Base-by-base conservation (phyloP, 2,113 vertebrate species). In the Zosterops hypoxanthus region DNA sequence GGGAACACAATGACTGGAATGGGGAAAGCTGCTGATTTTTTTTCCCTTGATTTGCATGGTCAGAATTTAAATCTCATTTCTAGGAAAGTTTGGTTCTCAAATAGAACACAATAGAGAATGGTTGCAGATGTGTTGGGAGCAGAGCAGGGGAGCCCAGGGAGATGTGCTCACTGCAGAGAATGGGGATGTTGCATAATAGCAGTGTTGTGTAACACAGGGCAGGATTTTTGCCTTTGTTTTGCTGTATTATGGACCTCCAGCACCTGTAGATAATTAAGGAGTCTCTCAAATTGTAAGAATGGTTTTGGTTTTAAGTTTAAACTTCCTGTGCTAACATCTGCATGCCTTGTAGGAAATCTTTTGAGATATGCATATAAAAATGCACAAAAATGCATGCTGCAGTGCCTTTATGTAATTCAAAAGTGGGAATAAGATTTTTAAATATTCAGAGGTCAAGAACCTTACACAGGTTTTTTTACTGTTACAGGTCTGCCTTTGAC, bases 401-500 rank as follows among this genome's bases (percentile, higher is more conserved):
- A 12, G 7, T 84, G 42, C 12, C 19, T 34, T 79, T 87, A 22
- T 6, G 12, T 82, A 85, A 85, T 69, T 64, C 31, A 34, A 6
- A 76, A 78, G 49, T 56, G 41, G 12, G 17, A 60, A 50, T 79
- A 44, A 56, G 15, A 7, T 59, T 91, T 70, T 50, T 24, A 31
- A 84, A 70, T 56, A 22, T 4, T 68, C 29, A 64, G 73, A 76
- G 75, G 49, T 47, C 19, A 65, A 56, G 26, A 92, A 39, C 5
- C 3, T 60, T 53, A 8, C 6, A 7, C 4, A 6, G 0, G 19
- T 41, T 42, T 50, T 49, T 60, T 31, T 44, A 0, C 25, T 66
- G 22, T 65, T 83, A 13, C 2, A 23, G 12, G 5, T 66, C 34
- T 59, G 4, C 5, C 82, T 59, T 81, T 85, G 44, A 26, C 13